Conservation (phyloP, 1,140 invertebrate species). For the Drosophila takahashii region DNA sequence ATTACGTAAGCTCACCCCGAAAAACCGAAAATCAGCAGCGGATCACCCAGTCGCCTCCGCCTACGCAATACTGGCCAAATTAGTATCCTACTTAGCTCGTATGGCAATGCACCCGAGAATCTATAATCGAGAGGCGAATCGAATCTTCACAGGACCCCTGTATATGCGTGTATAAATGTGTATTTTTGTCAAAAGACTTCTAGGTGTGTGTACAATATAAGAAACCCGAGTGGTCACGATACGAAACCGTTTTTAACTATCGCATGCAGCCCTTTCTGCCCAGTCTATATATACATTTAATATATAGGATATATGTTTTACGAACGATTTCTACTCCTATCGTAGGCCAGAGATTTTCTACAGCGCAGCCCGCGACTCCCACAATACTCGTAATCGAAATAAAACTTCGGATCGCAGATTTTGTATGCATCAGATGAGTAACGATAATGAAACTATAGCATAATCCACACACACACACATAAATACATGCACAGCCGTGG, state of each 20-base stretch:
- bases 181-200: constrained; percentile 73
- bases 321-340: constrained; percentile 55
- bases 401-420: constrained; percentile 33
- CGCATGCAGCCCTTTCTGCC: constrained; percentile 51
- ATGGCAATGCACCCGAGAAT: constrained; percentile 41
- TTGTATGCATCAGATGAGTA: constrained; percentile 44
- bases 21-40: background rate
- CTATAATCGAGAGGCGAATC: constrained; percentile 14
- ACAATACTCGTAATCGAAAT: constrained; percentile 19
- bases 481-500: constrained; percentile 7
- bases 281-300: constrained; percentile 31
- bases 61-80: constrained; percentile 73
- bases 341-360: constrained; percentile 64
- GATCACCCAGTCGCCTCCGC: constrained; percentile 36
- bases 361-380: constrained; percentile 55
- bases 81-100: constrained; percentile 68
- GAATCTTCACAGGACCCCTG: constrained; percentile 63
- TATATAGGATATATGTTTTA: constrained; percentile 54
- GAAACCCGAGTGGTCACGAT: constrained; percentile 21
- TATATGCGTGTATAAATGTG: constrained; percentile 78
- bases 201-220: constrained; percentile 75
- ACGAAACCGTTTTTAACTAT: constrained; percentile 54
- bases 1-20: constrained; percentile 59
- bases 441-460: constrained; percentile 39
- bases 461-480: constrained; percentile 9